Evolutionary conservation across 2,113 vertebrate species (phyloP), one percentile per base, ranked within the genome.

Genomic region (Rattus norvegicus): DNA sequence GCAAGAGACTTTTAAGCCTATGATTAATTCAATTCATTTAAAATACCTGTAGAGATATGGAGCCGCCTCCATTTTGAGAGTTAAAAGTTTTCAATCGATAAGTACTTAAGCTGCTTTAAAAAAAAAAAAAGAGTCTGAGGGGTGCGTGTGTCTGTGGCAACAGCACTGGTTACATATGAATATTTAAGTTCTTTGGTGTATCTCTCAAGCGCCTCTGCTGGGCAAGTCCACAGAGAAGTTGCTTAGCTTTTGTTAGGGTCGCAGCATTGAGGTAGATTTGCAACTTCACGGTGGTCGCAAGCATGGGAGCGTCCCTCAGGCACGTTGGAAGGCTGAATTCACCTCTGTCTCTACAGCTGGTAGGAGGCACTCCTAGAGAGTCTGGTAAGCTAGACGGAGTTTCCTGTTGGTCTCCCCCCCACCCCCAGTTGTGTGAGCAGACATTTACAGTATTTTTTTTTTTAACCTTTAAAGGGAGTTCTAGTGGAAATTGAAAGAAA

Each of bases 11-110:
- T 99, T 99, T 98, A 99, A 98, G 98, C 98, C 98, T 98, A 98
- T 99, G 99, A 99, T 99, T 99, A 99, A 99, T 99, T 99, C 98
- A 99, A 99, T 98, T 98, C 98, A 99, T 99, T 99, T 99, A 98
- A 98, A 99, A 99, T 99, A 99, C 98, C 99, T 99, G 99, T 98
- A 99, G 98, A 98, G 98, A 98, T 98, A 98, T 77, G 98, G 95
- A 96, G 98, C 98, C 97, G 98, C 98, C 98, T 99, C 98, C 98
- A 98, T 98, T 98, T 98, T 96, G 97, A 98, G 98, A 98, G 98
- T 98, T 98, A 97, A 98, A 98, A 98, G 98, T 98, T 99, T 98
- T 98, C 98, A 98, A 98, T 98, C 97, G 95, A 98, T 98, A 98
- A 98, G 94, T 97, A 98, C 98, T 98, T 98, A 98, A 98, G 97